Evolutionary conservation across 2,888 invertebrate genomes (phyloP).

Genomic region (Hypolimnas misippus): DNA sequence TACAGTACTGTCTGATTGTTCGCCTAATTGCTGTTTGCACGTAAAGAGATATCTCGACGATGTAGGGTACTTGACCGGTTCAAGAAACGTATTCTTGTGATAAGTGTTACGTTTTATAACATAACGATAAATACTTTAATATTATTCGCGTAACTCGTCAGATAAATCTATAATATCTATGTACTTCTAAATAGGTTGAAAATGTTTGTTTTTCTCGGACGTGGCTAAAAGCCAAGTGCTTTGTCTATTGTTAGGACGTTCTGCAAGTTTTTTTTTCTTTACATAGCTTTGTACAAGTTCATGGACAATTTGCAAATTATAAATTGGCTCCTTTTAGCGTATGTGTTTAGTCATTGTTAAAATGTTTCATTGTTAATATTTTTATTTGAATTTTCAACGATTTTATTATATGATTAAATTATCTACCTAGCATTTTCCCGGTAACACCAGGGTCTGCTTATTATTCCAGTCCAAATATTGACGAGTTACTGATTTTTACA

Average conservation of each 20-base stretch:
- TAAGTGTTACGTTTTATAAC: constrained; percentile 17
- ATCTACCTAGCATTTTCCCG: no score
- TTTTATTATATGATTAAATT: neutral
- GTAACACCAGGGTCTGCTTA: no score
- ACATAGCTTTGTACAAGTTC: constrained; percentile 34
- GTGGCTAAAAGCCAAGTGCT: constrained; percentile 62
- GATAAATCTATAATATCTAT: constrained; percentile 17
- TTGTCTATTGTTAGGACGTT: constrained; percentile 55
- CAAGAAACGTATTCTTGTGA: constrained; percentile 20
- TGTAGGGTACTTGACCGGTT: constrained; percentile 25
- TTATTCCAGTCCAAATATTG: no score
- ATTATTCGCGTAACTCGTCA: constrained; percentile 6
- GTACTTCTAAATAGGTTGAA: constrained; percentile 16
- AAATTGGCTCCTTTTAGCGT: neutral
- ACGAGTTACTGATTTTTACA: no score
- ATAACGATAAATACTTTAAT: constrained; percentile 11
- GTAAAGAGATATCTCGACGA: constrained; percentile 23
- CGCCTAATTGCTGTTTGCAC: constrained; percentile 26
- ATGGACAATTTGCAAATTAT: constrained; percentile 27
- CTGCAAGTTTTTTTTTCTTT: constrained; percentile 28
- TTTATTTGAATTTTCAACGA: neutral
- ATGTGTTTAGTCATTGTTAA: neutral
- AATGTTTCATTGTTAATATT: neutral
- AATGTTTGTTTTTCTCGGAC: constrained; percentile 48
- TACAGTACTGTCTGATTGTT: constrained; percentile 20